These are phyloP conservation scores for Luffia ferchaultella DNA, from an alignment of 2,888 invertebrate genomes.

Conservation along the genomic window DNA sequence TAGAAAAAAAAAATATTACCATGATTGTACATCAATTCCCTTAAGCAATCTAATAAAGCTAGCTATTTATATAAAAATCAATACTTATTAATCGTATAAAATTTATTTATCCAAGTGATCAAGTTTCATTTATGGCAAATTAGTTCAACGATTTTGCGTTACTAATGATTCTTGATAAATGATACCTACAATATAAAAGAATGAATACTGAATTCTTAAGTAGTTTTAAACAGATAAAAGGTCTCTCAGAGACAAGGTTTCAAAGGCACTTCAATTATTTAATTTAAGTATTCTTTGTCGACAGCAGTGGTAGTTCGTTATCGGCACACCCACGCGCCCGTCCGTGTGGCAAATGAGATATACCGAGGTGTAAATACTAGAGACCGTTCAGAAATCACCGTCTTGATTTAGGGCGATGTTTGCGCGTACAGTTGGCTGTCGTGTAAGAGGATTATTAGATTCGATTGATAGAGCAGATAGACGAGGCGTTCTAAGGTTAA, in stretches of 20 bases:
- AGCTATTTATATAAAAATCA: no score
- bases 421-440: not conserved
- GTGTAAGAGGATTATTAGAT: not conserved
- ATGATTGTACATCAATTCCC: no score
- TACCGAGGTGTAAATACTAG: constrained; percentile 11
- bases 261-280: not conserved
- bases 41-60: no score
- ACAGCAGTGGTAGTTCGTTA: constrained; percentile 13
- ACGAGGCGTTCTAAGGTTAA: not conserved
- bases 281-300: constrained; percentile 1
- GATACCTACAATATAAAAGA: no score
- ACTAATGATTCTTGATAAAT: no score
- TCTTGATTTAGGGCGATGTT: not conserved
- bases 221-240: no score
- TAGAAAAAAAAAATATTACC: no score
- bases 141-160: no score
- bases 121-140: no score
- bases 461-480: not conserved
- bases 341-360: constrained; percentile 17
- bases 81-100: no score
- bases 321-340: constrained; percentile 15
- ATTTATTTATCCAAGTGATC: no score
- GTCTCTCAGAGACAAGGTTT: not conserved
- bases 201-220: no score
- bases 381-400: not conserved